Evolutionary conservation across 2,888 invertebrate genomes (phyloP).

Genomic region (Phyllotreta striolata): DNA sequence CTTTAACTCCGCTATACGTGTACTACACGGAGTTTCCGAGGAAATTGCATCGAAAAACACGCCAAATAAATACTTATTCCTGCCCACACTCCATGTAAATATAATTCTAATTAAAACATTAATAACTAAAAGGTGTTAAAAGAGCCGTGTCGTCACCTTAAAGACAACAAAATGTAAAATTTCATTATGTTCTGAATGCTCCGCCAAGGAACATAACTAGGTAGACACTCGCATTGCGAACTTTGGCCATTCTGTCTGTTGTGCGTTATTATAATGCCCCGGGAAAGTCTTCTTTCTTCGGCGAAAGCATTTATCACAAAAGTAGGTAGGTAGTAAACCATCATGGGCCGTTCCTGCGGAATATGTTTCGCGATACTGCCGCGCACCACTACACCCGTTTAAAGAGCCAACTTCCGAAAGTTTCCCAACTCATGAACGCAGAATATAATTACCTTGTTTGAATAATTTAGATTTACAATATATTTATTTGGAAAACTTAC

Average conservation of each 20-base stretch:
- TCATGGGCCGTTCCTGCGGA: slow-evolving; percentile 42
- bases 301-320: slow-evolving; percentile 55
- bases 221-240: slow-evolving; percentile 58
- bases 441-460: slow-evolving; percentile 41
- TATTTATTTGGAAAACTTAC: slow-evolving; percentile 33
- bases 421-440: slow-evolving; percentile 39
- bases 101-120: too few species aligned
- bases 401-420: slow-evolving; percentile 37
- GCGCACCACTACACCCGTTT: slow-evolving; percentile 28
- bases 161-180: slow-evolving; percentile 55
- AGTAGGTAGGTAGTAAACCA: slow-evolving; percentile 48
- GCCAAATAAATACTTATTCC: background rate
- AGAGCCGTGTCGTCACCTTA: slow-evolving; percentile 47
- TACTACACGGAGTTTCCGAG: slow-evolving; percentile 11
- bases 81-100: too few species aligned
- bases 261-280: slow-evolving; percentile 57
- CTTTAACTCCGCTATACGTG: background rate
- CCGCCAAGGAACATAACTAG: slow-evolving; percentile 58
- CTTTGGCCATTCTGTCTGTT: slow-evolving; percentile 58
- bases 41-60: slow-evolving; percentile 13
- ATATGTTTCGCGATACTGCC: slow-evolving; percentile 35
- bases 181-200: slow-evolving; percentile 58
- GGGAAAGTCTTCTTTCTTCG: slow-evolving; percentile 56
- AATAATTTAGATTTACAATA: slow-evolving; percentile 42
- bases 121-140: slow-evolving; percentile 3